Evolutionary conservation across 1,140 invertebrate genomes (phyloP).

Genomic region (Telenomus remus): DNA sequence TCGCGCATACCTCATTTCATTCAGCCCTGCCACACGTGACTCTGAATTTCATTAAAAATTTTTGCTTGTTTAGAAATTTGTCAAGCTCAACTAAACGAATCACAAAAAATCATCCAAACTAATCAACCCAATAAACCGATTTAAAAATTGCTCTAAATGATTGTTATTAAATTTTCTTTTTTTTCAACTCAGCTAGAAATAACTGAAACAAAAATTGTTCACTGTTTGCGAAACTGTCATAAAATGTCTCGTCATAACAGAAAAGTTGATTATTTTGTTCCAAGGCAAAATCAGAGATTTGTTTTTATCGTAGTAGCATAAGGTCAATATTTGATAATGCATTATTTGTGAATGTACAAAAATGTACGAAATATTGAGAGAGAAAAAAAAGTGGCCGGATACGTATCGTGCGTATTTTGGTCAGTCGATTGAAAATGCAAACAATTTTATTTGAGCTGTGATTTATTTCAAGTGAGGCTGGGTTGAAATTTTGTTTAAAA

Average conservation of each 20-base stretch:
- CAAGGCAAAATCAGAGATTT: conserved; percentile 7
- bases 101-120: too few relatives aligned
- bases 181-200: too few relatives aligned
- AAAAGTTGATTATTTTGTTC: conserved; percentile 1
- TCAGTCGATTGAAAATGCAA: not conserved
- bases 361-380: too few relatives aligned
- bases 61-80: not conserved
- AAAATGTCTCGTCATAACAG: too few relatives aligned
- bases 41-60: conserved; percentile 34
- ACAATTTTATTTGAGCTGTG: not conserved
- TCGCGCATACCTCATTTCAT: conserved; percentile 45
- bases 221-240: too few relatives aligned
- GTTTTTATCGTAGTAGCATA: not conserved
- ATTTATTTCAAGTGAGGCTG: not conserved
- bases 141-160: too few relatives aligned
- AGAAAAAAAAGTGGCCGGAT: too few relatives aligned
- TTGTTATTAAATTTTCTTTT: too few relatives aligned
- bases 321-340: conserved; percentile 17
- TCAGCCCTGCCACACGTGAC: conserved; percentile 41
- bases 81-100: too few relatives aligned
- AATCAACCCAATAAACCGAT: too few relatives aligned
- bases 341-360: conserved; percentile 6
- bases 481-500: not conserved
- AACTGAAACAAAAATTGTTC: too few relatives aligned
- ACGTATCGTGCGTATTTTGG: not conserved